Percentiles rank a stretch among this genome's conserved stretches.
Conservation (phyloP, 2,113 vertebrate species). For the Pollachius pollachius region DNA sequence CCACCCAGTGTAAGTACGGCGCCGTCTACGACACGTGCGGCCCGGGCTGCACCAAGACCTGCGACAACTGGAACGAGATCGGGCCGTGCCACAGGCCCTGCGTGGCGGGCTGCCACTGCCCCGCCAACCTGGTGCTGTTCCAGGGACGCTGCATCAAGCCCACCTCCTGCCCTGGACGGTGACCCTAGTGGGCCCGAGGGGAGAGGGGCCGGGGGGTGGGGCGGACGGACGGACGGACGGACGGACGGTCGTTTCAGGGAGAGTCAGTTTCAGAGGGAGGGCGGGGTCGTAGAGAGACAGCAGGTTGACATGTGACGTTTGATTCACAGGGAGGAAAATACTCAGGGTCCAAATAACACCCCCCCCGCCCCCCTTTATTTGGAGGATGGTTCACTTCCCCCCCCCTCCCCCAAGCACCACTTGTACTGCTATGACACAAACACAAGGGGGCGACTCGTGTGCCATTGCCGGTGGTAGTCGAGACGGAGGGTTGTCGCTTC, state of each 20-base stretch:
- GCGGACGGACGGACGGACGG: conserved; percentile 55
- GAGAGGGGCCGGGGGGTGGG: conserved; percentile 45
- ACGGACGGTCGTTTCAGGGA: conserved; percentile 39
- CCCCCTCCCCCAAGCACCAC: conserved; percentile 4
- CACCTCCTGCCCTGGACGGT: conserved; percentile 90
- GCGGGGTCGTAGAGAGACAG: not conserved
- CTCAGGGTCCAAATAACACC: not conserved
- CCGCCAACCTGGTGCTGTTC: conserved; percentile 88
- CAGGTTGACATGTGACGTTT: no score
- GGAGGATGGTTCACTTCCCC: no score
- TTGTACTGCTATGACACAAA: not conserved
- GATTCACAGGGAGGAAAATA: not conserved
- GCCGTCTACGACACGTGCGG: conserved; percentile 96
- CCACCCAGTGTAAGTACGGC: conserved; percentile 90
- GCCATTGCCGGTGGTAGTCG: not conserved
- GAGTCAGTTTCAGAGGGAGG: not conserved
- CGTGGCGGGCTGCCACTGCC: conserved; percentile 94
- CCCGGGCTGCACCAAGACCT: conserved; percentile 92
- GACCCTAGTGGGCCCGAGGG: conserved; percentile 66
- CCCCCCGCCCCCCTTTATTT: no score
- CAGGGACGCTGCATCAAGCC: conserved; percentile 93
- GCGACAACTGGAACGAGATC: conserved; percentile 98
- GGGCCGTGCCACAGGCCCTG: conserved; percentile 88
- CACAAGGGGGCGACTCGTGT: conserved; percentile 1
- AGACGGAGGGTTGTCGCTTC: no score